phyloP scores from a whole-genome alignment of 2,888 invertebrate species.

The Meteorus cinctellus region DNA sequence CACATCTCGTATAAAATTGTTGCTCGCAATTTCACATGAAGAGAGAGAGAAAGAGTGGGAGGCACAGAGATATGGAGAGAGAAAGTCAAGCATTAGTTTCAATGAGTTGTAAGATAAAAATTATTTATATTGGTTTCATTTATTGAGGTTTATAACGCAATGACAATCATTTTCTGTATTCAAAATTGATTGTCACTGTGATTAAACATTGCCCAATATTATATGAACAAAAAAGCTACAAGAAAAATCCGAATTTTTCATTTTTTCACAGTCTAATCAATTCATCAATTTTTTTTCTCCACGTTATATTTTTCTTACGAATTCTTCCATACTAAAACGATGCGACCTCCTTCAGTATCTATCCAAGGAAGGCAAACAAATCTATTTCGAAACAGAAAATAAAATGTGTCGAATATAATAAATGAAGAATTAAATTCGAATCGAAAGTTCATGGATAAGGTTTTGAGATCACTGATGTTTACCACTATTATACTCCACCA shows the following conservation, averaged over 20 bases:
- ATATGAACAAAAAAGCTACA: too few species aligned
- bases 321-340: neutral
- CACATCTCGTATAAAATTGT: conserved; percentile 12
- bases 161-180: too few species aligned
- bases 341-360: neutral
- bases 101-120: too few species aligned
- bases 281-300: neutral
- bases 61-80: too few species aligned
- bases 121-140: too few species aligned
- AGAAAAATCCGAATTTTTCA: neutral
- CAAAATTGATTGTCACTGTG: too few species aligned
- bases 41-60: neutral
- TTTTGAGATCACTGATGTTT: neutral
- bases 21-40: neutral
- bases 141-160: too few species aligned
- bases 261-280: neutral
- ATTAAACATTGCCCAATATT: too few species aligned
- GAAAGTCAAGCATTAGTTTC: neutral
- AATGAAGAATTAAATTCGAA: neutral
- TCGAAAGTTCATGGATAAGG: conserved; percentile 1
- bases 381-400: neutral
- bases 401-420: neutral
- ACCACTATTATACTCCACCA: neutral
- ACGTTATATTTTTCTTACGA: neutral
- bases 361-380: neutral